These are phyloP conservation scores for Tragelaphus eurycerus DNA, from an alignment of 2,797 vertebrate genomes.

Conservation along the genomic window DNA sequence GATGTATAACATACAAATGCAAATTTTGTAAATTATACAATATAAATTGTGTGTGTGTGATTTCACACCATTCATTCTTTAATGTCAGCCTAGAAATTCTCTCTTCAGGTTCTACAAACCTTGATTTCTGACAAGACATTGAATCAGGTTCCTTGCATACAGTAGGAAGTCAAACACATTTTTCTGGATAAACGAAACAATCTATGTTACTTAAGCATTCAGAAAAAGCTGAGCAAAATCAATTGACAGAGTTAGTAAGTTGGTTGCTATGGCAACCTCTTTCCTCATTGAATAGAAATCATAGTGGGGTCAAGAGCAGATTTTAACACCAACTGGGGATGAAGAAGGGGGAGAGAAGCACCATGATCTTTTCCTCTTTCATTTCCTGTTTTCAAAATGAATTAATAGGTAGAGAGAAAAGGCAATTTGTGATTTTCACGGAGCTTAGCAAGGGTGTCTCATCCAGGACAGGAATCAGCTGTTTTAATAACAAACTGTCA, in stretches of 20 bases:
- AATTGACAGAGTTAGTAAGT: neutral
- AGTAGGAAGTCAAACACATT: neutral
- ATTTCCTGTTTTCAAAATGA: neutral
- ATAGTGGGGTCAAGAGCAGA: conserved; percentile 11
- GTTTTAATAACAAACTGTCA: conserved; percentile 9
- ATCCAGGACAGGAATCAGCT: neutral
- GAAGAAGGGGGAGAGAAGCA: neutral
- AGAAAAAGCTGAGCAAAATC: conserved; percentile 39
- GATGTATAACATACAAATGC: neutral
- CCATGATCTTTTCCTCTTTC: neutral
- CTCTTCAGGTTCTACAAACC: neutral
- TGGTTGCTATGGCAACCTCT: conserved; percentile 19
- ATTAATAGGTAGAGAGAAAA: neutral
- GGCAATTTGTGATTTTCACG: neutral
- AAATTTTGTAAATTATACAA: neutral
- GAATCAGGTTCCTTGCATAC: neutral
- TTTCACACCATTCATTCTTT: neutral
- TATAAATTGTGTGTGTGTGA: neutral
- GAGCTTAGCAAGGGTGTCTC: neutral
- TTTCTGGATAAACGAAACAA: conserved; percentile 38
- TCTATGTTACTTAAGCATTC: neutral
- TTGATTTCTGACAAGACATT: neutral
- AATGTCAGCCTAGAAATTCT: neutral
- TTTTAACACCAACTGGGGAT: conserved; percentile 15
- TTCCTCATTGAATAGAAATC: neutral